Base-by-base conservation (phyloP, 35 echinoderm and acorn worm genomes). In the Heliocidaris erythrogramma region DNA sequence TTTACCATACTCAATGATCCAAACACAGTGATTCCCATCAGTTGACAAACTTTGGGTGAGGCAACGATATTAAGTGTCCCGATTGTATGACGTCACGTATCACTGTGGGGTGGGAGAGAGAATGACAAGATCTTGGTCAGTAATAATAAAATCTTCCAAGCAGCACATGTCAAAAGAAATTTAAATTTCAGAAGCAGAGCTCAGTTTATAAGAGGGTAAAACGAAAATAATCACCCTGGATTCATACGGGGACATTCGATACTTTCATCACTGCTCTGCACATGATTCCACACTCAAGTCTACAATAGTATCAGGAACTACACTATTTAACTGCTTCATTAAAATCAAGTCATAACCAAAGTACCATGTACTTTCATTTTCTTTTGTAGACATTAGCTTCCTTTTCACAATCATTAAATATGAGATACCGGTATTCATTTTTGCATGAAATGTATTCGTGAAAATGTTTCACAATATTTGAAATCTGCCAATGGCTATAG, bases 221-320 rank as follows among this genome's bases (percentile, higher is more conserved):
- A 92, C 91, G 91, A 92, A 92, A 92, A 92, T 92, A 92, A 92
- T 92, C 91, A 92, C 91, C 47, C 11, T 59, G 49, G 31, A 48
- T 89, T 92, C 91, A 92, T 92, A 92, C 47, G 91, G 91, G 91
- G 47, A 50, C 91, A 92, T 92, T 92, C 91, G 91, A 52, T 92
- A 30, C 0, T 92, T 53, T 92, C 91, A 92, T 92, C 91, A 92
- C 47, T 13, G 87, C 87, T 35, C 87, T 89, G 87, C 30, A 1
- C 9, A 29, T n/a, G 27, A 86, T 56, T 56, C 13, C 9, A 13
- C 49, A 56, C 52, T 56, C 14, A 12, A 56, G 10, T 56, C 52
- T 12, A 11, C 11, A 56, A 56, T 52, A 52, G 12, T 13, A 42
- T 42, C 35, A 42, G 35, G 35, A 42, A 42, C 35, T 42, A 42